A percentile compares a stretch with the other conserved stretches of the same genome.
These are phyloP conservation scores for Hyperoplus lanceolatus DNA, from an alignment of 2,797 vertebrate species.

Conservation along the genomic window DNA sequence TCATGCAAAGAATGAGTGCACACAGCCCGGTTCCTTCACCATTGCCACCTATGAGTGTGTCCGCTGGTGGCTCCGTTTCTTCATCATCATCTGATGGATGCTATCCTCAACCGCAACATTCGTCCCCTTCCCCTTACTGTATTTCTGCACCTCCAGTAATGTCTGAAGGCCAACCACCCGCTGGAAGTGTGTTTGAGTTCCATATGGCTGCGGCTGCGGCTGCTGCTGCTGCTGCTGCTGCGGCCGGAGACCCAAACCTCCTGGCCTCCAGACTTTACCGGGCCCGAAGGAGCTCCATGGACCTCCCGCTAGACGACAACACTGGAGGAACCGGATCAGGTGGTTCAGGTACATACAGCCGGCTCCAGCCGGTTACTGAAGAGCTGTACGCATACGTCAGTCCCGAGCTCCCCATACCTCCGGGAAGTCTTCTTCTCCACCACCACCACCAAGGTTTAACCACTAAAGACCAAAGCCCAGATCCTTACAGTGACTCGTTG, in stretches of 20 bases:
- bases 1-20: conserved; percentile 88
- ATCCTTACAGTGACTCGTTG: conserved; percentile 95
- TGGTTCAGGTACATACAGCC: conserved; percentile 84
- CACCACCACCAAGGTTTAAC: conserved; percentile 70
- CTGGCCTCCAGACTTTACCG: conserved; percentile 87
- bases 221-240: conserved; percentile 83
- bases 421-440: conserved; percentile 88
- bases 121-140: conserved; percentile 87
- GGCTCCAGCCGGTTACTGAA: conserved; percentile 96
- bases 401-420: conserved; percentile 89
- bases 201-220: conserved; percentile 88
- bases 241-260: conserved; percentile 77
- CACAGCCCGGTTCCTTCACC: conserved; percentile 87
- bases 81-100: conserved; percentile 74
- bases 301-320: conserved; percentile 90
- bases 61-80: conserved; percentile 60
- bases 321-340: conserved; percentile 70
- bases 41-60: conserved; percentile 82
- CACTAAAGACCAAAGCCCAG: conserved; percentile 91
- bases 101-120: conserved; percentile 82
- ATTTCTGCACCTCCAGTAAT: conserved; percentile 93
- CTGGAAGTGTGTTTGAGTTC: conserved; percentile 93
- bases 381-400: conserved; percentile 88
- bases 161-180: conserved; percentile 72
- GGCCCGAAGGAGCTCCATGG: conserved; percentile 90